Conservation (phyloP, 53 echinoderm and acorn worm species). For the Zoroaster sp. region DNA sequence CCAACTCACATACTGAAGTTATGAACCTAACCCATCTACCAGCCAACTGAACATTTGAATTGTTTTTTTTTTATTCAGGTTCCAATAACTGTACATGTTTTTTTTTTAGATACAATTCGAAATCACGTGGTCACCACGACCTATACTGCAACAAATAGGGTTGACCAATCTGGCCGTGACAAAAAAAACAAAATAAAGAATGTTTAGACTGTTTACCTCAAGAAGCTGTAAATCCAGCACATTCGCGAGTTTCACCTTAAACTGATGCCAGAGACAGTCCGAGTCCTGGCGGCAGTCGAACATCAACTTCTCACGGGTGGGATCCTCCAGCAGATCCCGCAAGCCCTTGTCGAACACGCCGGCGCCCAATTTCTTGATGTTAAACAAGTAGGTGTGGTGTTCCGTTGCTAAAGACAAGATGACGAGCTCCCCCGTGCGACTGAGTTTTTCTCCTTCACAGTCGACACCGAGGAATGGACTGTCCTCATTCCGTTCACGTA, state of each 20-base stretch:
- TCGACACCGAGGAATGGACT: conserved; percentile 11
- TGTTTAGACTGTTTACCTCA: too few relatives aligned
- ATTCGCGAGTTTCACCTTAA: conserved; percentile 3
- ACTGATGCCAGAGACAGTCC: conserved; percentile 36
- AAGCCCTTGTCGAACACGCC: conserved; percentile 21
- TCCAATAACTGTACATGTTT: too few relatives aligned
- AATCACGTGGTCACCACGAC: too few relatives aligned
- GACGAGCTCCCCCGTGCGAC: not conserved
- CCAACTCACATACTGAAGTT: too few relatives aligned
- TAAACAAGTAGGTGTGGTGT: not conserved
- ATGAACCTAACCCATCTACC: too few relatives aligned
- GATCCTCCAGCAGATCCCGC: conserved; percentile 24
- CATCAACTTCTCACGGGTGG: conserved; percentile 15
- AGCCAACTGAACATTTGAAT: too few relatives aligned
- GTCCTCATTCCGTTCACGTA: not conserved
- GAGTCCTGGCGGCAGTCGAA: conserved; percentile 45
- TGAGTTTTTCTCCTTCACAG: conserved; percentile 12
- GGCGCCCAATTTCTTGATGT: not conserved
- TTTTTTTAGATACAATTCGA: too few relatives aligned
- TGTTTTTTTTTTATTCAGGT: too few relatives aligned
- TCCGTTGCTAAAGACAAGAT: conserved; percentile 14
- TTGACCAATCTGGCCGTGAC: too few relatives aligned
- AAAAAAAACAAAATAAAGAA: too few relatives aligned
- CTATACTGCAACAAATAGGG: too few relatives aligned
- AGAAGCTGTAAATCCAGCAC: conserved; percentile 30